Base-by-base conservation (phyloP, 1,140 invertebrate genomes). In the Cotesia glomerata region DNA sequence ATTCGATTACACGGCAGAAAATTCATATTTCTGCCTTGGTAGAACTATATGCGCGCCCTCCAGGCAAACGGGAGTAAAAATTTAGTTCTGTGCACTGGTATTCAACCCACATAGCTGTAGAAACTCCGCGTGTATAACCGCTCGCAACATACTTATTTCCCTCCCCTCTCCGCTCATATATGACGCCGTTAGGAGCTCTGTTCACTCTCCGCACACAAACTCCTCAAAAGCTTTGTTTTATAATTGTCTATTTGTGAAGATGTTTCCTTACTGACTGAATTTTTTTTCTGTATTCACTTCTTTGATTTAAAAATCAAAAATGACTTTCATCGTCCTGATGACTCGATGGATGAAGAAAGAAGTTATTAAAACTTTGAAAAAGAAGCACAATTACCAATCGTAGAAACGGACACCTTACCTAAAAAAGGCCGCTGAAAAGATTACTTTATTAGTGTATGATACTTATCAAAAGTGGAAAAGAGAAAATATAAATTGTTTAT, bases 391-490 rank as follows among this genome's bases (percentile, higher is more conserved):
- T 69, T 73, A n/a, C n/a, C n/a, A 54, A 73, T 59, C 49, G 58
- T 68, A 62, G 34, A 68, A 59, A 52, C 65, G 5, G 72, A 68
- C 26, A 63, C 34, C n/a, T 73, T 73, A 58, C 59, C 65, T 16
- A n/a, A 73, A 73, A 62, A 62, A 69, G 62, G 51, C 72, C 54
- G 72, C 65, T 67, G 72, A 73, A 16, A 68, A 58, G 69, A n/a
- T n/a, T 73, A 68, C 59, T n/a, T 62, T 73, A 4, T 26, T 67
- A 3, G 65, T 54, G 9, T 67, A 67, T 5, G 51, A 67, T 9
- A 67, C 65, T 11, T 67, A 59, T 16, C 56, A 59, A 26, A 59
- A 59, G 11, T 59, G 56, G 56, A 59, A 32, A 59, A 4, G 13
- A 54, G 14, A 16, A 54, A 54, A 54, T 54, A 54, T n/a, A 54